Conservation (phyloP, 2,113 vertebrate genomes). For the Turdus rufiventris region DNA sequence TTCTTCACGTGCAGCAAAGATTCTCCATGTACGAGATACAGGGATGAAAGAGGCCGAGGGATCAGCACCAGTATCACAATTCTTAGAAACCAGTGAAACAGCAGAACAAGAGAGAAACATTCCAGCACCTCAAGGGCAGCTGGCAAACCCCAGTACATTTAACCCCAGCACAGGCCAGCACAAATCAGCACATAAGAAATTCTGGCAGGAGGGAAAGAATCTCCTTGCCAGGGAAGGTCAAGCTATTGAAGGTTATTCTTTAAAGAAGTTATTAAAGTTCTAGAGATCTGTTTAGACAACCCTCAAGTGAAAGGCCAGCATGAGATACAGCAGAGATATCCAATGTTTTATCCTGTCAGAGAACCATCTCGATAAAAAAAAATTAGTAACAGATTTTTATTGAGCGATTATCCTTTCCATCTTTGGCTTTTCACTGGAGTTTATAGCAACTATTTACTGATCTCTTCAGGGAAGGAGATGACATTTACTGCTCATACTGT, state of each 20-base stretch:
- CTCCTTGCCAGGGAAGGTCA: neutral
- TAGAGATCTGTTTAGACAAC: slow-evolving; percentile 13
- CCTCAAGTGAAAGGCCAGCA: neutral
- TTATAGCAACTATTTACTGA: slow-evolving; percentile 13
- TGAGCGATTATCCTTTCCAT: slow-evolving; percentile 1
- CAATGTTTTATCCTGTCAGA: neutral
- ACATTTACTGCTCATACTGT: neutral
- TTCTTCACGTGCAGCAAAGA: neutral
- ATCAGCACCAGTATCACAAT: neutral
- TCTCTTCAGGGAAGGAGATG: slow-evolving; percentile 13
- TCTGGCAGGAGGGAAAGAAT: neutral
- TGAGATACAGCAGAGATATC: neutral
- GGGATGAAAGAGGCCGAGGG: neutral
- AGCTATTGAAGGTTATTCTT: neutral
- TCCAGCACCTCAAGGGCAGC: neutral
- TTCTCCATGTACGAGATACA: neutral
- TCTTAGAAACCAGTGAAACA: neutral
- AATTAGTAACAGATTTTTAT: neutral
- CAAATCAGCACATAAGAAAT: neutral
- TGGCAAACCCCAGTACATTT: neutral
- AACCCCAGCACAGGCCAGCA: neutral
- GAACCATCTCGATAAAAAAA: neutral
- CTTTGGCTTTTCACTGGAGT: neutral
- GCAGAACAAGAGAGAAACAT: neutral
- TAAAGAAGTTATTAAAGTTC: neutral